A percentile compares a stretch with the other conserved stretches of the same genome.
These are phyloP conservation scores for Lagria hirta DNA, from an alignment of 2,888 invertebrate genomes.

Conservation along the genomic window DNA sequence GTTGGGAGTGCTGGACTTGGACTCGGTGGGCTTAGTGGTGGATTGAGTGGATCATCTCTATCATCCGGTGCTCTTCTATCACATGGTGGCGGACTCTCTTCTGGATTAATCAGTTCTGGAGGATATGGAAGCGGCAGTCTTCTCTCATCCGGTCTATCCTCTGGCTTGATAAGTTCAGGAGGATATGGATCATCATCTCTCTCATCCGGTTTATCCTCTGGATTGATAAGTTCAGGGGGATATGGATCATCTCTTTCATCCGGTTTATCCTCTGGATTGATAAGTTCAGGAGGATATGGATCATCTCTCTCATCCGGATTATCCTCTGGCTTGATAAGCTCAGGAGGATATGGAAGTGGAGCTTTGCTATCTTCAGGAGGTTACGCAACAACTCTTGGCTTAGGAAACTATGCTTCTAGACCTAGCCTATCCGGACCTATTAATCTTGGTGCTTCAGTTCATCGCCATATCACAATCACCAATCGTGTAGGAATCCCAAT, in stretches of 20 bases:
- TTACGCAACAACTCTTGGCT: conserved; percentile 8
- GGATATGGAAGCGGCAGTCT: conserved; percentile 13
- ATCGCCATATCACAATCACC: conserved; percentile 52
- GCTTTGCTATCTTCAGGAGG: too few relatives aligned
- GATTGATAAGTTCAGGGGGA: too few relatives aligned
- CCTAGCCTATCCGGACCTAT: conserved; percentile 25
- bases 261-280: conserved; percentile 7
- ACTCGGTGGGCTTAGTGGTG: conserved; percentile 27
- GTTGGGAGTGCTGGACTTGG: conserved; percentile 43
- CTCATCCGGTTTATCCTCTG: too few relatives aligned
- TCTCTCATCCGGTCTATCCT: conserved; percentile 9
- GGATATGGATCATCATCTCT: neutral
- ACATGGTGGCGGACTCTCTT: neutral
- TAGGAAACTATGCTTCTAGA: conserved; percentile 21
- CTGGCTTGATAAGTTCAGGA: too few relatives aligned
- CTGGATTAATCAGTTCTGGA: conserved; percentile 21
- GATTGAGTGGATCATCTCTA: conserved; percentile 25
- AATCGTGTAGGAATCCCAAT: conserved; percentile 57
- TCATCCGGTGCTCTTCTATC: conserved; percentile 10
- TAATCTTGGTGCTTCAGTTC: conserved; percentile 42
- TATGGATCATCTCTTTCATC: conserved; percentile 1
- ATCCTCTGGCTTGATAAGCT: too few relatives aligned
- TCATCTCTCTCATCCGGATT: too few relatives aligned
- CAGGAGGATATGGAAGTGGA: conserved; percentile 12
- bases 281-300: too few relatives aligned